Base-by-base conservation (phyloP, 1,140 invertebrate genomes). In the Camponotus floridanus region DNA sequence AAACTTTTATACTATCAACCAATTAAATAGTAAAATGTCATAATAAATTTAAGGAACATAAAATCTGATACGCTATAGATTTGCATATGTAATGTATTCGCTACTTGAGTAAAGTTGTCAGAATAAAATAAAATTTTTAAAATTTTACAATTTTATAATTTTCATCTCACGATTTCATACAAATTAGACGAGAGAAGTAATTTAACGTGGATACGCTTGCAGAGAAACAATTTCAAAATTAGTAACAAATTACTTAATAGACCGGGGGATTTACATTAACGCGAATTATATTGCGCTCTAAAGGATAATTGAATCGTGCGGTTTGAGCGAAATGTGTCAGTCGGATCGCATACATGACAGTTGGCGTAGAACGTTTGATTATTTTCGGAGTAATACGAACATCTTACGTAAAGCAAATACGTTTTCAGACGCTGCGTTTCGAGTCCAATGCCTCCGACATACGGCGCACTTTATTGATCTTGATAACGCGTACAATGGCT, bases 391-490 rank as follows among this genome's bases (percentile, higher is more conserved):
- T 73, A 45, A 81, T 18, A 57, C 36, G 51, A 73, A 67, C 36
- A 71, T 55, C 67, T 73, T 73, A 81, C 15, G 55, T 73, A 81
- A 81, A 71, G 55, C 18, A 45, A 81, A 81, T 73, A 1, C 26
- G 79, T 81, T 81, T 81, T 73, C 51, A 39, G 76, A 80, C 33
- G 68, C 39, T 61, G 55, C 7, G 26, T 11, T 6, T 42, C 48
- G 67, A 81, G 79, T 45, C 21, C 65, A 36, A 71, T 59, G 78
- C 78, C 36, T 45, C 67, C 61, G 55, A 45, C 26, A 26, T 26
- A 26, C 39, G 26, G 68, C 55, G 68, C 15, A 51, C 79, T 83
- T 83, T 83, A 83, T 83, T 74, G 79, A 81, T 81, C 79, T 73
- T 73, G 79, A 81, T 81, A 73, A 81, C 71, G 79, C 51, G 36